These are phyloP conservation scores for Colaptes auratus DNA, from an alignment of 2,113 vertebrate genomes.

Conservation along the genomic window DNA sequence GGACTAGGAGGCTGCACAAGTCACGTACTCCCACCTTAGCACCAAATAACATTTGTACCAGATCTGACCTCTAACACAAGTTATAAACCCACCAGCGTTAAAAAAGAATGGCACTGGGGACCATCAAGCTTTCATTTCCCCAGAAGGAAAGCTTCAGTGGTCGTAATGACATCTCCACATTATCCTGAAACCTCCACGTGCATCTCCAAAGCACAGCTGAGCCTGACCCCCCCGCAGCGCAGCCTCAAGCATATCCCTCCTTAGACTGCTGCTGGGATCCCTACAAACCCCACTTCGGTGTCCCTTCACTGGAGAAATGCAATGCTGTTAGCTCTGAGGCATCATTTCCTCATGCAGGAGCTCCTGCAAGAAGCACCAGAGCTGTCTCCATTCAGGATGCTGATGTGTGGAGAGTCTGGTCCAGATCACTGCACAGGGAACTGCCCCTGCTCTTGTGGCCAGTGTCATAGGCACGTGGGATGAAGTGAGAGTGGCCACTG, in stretches of 20 bases:
- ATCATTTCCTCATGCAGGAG: not conserved
- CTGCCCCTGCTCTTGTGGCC: rapidly evolving
- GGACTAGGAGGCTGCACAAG: not conserved
- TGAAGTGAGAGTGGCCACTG: not conserved
- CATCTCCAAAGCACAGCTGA: not conserved
- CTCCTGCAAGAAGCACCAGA: not conserved
- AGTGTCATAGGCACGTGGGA: rapidly evolving
- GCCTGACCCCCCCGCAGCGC: not conserved
- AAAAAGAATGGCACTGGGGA: not conserved
- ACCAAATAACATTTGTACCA: not conserved
- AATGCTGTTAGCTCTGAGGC: too few relatives aligned
- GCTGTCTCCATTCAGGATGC: not conserved
- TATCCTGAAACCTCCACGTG: rapidly evolving
- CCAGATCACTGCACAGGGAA: rapidly evolving
- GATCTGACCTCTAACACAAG: not conserved
- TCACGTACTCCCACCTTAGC: not conserved
- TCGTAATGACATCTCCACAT: not conserved
- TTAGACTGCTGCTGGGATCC: not conserved
- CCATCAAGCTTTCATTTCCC: rapidly evolving
- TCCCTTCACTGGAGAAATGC: not conserved
- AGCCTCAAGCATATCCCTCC: rapidly evolving
- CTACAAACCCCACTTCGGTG: rapidly evolving
- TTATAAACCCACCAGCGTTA: not conserved
- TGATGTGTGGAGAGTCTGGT: rapidly evolving
- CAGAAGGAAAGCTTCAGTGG: not conserved